Evolutionary conservation across 2,888 invertebrate genomes (phyloP), one percentile per base, ranked within the genome.

Genomic region (Crepidodera aurea): DNA sequence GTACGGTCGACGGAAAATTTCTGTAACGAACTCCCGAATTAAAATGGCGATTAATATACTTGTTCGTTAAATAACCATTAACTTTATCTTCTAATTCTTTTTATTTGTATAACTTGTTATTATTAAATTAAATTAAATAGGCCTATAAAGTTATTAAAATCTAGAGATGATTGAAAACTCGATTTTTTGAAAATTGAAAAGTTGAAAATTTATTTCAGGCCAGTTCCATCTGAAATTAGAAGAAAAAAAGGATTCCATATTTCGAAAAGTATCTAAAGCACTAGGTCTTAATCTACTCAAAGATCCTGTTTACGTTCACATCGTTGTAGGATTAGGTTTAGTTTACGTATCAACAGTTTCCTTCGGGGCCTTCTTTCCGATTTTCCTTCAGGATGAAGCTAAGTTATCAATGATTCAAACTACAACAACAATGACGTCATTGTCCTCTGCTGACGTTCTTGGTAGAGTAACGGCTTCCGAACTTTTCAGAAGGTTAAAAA

Each of bases 321-420:
- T 90, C 22, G 84, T 88, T 53, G 80, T 89, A 34, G 90, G 90
- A 37, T 84, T 89, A 60, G 87, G 88, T 0, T 75, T 90, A 18
- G 86, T 87, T 4, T 89, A 89, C 53, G 87, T 89, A 5, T 87
- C 89, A 0, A 86, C 88, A 48, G 85, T 89, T 58, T 88, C 88
- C 73, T 91, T 90, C 73, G 88, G 88, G 62, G 86, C 90, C 84
- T 80, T 90, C 32, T 89, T 84, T 69, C 90, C 90, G 4, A 86
- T 87, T 71, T 90, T 88, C 74, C 81, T 91, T 29, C 85, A 86
- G 81, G 75, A 77, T 57, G 77, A 76, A 58, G 68, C 78, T 10
- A 75, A 77, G 12, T 74, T 86, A 8, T 77, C 79, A 5, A 79
- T 82, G 56, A 78, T 83, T 48, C 81, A 88, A 68, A 87, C 89